Conservation (phyloP, 2,797 vertebrate genomes). For the Rhabdomys pumilio region DNA sequence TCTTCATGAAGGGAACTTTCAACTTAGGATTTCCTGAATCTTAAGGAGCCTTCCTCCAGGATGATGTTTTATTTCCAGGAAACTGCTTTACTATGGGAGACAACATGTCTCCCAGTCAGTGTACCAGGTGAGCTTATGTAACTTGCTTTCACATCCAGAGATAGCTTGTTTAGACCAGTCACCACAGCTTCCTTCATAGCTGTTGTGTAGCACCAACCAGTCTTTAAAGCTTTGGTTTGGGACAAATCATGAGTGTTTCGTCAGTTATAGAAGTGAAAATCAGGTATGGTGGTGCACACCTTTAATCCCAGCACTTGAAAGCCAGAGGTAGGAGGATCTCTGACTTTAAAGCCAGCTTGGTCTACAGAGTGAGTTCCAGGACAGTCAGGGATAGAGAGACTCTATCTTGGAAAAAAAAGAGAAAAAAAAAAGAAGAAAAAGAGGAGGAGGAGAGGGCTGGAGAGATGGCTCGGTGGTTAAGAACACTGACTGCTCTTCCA, state of each 20-base stretch:
- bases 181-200: background rate
- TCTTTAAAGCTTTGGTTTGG: background rate
- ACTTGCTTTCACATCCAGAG: background rate
- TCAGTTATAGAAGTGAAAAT: background rate
- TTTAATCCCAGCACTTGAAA: background rate
- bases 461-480: too few species aligned
- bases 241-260: background rate
- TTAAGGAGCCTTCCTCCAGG: background rate
- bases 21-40: background rate
- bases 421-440: background rate
- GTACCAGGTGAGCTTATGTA: background rate
- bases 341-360: background rate
- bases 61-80: background rate
- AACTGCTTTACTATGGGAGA: background rate
- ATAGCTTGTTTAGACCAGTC: background rate
- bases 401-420: background rate
- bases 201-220: background rate
- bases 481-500: too few species aligned
- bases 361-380: background rate
- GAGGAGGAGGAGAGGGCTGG: too few species aligned
- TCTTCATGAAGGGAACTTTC: background rate
- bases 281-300: background rate
- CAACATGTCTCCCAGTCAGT: background rate
- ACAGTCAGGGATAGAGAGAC: background rate
- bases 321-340: background rate